Evolutionary conservation across 1,140 invertebrate genomes (phyloP), one percentile per base, ranked within the genome.

Genomic region (Ips typographus): DNA sequence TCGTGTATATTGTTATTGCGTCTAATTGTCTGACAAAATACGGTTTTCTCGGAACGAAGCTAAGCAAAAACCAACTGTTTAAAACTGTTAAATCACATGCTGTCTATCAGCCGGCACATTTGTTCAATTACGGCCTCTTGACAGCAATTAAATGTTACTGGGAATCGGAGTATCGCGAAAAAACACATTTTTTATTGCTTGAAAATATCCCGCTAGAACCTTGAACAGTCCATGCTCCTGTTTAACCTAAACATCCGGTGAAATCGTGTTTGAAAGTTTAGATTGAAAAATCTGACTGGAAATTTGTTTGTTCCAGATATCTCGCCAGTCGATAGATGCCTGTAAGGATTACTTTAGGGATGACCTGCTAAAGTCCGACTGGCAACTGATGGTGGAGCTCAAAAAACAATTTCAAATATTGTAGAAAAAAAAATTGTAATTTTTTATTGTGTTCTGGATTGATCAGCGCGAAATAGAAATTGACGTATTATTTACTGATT

Each of bases 341-440:
- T 98, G 98, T 82, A 99, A 99, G 83, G 92, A 98, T 72, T 98
- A 99, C 83, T 99, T 99, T 88, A 88, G 98, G 65, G 95, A 98
- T 73, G 98, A 99, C 81, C 85, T 99, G 61, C 81, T 91, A 72
- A 99, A 99, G 82, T 88, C 89, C 59, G 98, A 99, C 79, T 99
- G 98, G 98, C 91, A 95, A 78, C 82, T 99, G 51, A 98, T 99
- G 90, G 91, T 99, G 51, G 96, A 99, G 84, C 83, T 99, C 77
- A 99, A 99, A 85, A 99, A 98, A 82, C 83, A 93, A 70, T 98
- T 99, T 85, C 89, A 98, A 82, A 99, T 99, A 82, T 87, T 98
- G 76, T 98, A 93, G 49, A 22, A 22, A 22, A 22, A 22, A 22
- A 22, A 22, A 22, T 22, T 22, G 22, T 22, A 22, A 22, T 22